Base-by-base conservation (phyloP, 2,113 vertebrate genomes). In the Puntigrus tetrazona region DNA sequence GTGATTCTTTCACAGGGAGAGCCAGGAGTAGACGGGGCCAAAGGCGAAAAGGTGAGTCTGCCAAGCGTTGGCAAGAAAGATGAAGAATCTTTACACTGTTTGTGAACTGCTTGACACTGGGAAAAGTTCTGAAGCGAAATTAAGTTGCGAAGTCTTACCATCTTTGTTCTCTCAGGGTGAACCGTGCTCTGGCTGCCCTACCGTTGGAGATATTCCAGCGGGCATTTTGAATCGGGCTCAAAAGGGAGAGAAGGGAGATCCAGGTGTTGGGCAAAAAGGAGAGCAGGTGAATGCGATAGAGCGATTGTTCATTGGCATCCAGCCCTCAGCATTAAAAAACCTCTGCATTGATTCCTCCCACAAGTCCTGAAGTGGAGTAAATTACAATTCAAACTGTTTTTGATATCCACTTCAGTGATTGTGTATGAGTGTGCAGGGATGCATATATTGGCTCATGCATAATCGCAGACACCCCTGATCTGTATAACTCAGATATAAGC, bases 1-100 rank as follows among this genome's bases (percentile, higher is more conserved):
- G 13, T 89, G 36, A 84, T 88, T 92, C 65, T 83, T 88, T 88
- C 31, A 34, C 89, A 95, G 94, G 94, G 94, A 79, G 91, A 92
- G 73, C 4, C 55, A n/a, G 94, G 94, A 90, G 89, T 87, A 81
- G 79, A 65, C 78, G 94, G 93, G 2, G 18, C 81, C 78, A 94
- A 92, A 92, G 94, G 94, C 63, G 92, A 92, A 91, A 95, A 95
- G 93, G 94, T 95, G 69, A 91, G 91, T 65, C 67, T 43, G 34
- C 70, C 29, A 50, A 27, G 31, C 22, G 55, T 67, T 63, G 50
- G 29, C 38, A 27, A 7, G 52, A 27, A 72, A 81, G 70, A 83
- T 84, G 74, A 85, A 85, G 73, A 43, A 63, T 77, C 36, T 79
- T 22, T 75, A n/a, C n/a, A 29, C 25, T 8, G 7, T 67, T 65